A percentile compares a stretch with the other conserved stretches of the same genome.
phyloP scores from a whole-genome alignment of 2,888 invertebrate species.

The Amphimallon solstitiale region DNA sequence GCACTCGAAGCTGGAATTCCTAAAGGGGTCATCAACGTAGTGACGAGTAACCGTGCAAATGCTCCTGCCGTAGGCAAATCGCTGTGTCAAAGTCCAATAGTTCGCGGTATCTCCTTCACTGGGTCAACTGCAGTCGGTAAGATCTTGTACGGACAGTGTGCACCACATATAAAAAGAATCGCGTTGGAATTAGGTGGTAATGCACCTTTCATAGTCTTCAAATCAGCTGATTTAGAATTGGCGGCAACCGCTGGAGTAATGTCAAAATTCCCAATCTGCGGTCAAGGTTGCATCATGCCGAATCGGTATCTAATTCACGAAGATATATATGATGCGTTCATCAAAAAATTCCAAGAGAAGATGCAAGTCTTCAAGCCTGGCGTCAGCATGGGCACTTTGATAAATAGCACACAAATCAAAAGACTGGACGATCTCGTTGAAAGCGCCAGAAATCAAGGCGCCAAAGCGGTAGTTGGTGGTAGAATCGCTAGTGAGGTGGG shows the following conservation, averaged over 20 bases:
- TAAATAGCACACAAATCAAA: slow-evolving; percentile 85
- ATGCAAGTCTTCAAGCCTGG: slow-evolving; percentile 77
- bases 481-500: slow-evolving; percentile 73
- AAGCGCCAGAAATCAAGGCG: slow-evolving; percentile 89
- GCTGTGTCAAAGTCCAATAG: slow-evolving; percentile 84
- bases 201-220: no score
- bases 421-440: slow-evolving; percentile 84
- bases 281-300: slow-evolving; percentile 96
- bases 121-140: no score
- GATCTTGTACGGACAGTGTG: slow-evolving; percentile 83
- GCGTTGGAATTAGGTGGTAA: slow-evolving; percentile 96
- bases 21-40: no score
- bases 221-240: slow-evolving; percentile 86
- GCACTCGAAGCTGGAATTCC: slow-evolving; percentile 92
- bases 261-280: slow-evolving; percentile 94
- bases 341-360: slow-evolving; percentile 73
- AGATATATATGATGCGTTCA: slow-evolving; percentile 81
- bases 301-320: slow-evolving; percentile 75
- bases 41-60: slow-evolving; percentile 81
- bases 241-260: slow-evolving; percentile 89
- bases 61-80: slow-evolving; percentile 83
- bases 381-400: slow-evolving; percentile 89
- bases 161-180: slow-evolving; percentile 87
- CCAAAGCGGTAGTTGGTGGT: slow-evolving; percentile 81
- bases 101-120: no score